Percentiles rank a stretch among this genome's conserved stretches.
Conservation (phyloP, 2,113 vertebrate species). For the Terrapene triunguis region DNA sequence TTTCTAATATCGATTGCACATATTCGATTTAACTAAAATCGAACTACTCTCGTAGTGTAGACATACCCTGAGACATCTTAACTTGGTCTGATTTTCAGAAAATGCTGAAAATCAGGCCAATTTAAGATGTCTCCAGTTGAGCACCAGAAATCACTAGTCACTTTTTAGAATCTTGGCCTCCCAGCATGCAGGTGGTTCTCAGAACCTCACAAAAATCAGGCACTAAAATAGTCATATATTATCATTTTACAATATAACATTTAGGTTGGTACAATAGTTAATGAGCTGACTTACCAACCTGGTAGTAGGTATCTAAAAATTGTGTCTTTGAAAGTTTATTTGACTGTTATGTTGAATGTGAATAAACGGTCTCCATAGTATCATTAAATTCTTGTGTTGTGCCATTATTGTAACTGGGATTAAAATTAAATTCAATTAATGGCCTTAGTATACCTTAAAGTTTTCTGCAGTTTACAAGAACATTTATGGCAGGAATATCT, state of each 20-base stretch:
- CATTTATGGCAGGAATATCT: neutral
- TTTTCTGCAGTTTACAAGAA: neutral
- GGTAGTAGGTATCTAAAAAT: neutral
- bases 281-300: neutral
- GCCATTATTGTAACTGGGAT: neutral
- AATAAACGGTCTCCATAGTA: neutral
- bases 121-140: too few relatives aligned
- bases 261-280: neutral
- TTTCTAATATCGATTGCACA: too few relatives aligned
- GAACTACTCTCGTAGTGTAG: too few relatives aligned
- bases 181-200: neutral
- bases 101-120: too few relatives aligned
- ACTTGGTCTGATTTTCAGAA: too few relatives aligned
- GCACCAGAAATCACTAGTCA: too few relatives aligned
- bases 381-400: neutral
- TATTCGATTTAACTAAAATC: too few relatives aligned
- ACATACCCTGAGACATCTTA: too few relatives aligned
- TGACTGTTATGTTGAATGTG: neutral
- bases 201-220: neutral
- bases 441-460: rapidly evolving
- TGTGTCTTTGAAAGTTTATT: neutral
- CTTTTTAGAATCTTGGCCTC: neutral
- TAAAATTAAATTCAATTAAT: neutral
- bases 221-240: neutral
- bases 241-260: neutral